Conservation (phyloP, 2,113 vertebrate genomes). For the Pachyramphus minor region DNA sequence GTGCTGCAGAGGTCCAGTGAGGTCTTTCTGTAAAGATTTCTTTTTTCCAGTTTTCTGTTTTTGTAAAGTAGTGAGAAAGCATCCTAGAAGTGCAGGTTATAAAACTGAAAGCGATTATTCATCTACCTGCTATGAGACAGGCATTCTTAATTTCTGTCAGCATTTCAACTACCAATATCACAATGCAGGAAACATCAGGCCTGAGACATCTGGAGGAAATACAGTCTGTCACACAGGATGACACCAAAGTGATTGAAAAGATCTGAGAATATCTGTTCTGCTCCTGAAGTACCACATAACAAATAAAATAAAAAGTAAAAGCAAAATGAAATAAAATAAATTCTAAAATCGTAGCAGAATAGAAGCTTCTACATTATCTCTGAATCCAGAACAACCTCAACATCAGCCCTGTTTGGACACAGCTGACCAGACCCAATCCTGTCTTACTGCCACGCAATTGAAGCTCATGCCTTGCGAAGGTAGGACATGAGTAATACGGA, state of each 20-base stretch:
- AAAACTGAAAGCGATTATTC: neutral
- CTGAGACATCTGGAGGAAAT: neutral
- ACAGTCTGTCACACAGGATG: neutral
- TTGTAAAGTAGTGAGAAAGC: neutral
- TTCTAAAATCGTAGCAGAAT: neutral
- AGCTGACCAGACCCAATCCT: neutral
- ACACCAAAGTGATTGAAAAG: neutral
- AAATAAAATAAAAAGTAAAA: too few species aligned
- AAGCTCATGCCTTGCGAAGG: too few species aligned
- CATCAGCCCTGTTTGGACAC: neutral
- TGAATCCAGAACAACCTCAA: neutral
- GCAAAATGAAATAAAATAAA: neutral
- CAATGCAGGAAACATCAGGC: neutral
- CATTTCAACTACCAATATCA: neutral
- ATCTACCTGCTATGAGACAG: neutral
- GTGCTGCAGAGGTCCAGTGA: neutral
- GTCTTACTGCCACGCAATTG: neutral
- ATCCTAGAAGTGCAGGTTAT: neutral
- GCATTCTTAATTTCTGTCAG: neutral
- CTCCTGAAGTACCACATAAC: too few species aligned
- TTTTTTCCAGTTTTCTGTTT: neutral
- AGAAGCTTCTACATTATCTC: neutral
- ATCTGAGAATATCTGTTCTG: neutral
- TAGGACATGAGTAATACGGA: neutral
- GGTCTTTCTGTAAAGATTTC: neutral